Conservation (phyloP, 2,888 invertebrate species). For the Anthoptus insignis region DNA sequence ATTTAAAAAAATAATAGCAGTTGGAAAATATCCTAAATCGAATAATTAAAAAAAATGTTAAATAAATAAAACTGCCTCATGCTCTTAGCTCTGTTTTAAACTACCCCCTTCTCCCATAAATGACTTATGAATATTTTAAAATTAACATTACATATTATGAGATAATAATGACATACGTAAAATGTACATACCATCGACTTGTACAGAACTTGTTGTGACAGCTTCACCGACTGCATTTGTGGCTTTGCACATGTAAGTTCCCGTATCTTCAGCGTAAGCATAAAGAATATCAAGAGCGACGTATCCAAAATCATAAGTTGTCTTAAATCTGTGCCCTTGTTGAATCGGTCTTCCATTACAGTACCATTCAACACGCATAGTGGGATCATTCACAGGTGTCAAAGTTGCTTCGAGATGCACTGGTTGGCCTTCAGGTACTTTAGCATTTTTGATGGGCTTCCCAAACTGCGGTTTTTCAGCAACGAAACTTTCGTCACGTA, state of each 20-base stretch:
- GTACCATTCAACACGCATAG: slow-evolving; percentile 99
- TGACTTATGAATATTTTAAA: no score
- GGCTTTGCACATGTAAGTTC: slow-evolving; percentile 98
- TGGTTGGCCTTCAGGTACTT: slow-evolving; percentile 94
- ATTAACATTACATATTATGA: no score
- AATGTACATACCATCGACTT: slow-evolving; percentile 91
- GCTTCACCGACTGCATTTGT: slow-evolving; percentile 98
- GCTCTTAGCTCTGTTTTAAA: no score
- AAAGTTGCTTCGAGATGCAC: slow-evolving; percentile 98
- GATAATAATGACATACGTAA: no score
- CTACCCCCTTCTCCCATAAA: no score
- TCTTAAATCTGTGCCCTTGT: slow-evolving; percentile 98
- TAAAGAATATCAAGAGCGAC: slow-evolving; percentile 98
- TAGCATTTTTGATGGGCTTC: slow-evolving; percentile 94
- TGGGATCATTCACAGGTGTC: slow-evolving; percentile 99
- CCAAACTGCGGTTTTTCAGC: slow-evolving; percentile 97
- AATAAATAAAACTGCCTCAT: no score
- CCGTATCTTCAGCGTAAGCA: slow-evolving; percentile 98
- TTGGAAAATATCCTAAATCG: no score
- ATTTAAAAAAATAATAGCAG: no score
- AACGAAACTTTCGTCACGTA: slow-evolving; percentile 91
- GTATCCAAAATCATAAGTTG: slow-evolving; percentile 98
- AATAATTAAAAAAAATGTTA: no score
- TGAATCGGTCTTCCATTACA: slow-evolving; percentile 98
- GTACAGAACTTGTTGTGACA: slow-evolving; percentile 96